Conservation (phyloP, 2,888 invertebrate genomes). For the Drosophila kokeensis region DNA sequence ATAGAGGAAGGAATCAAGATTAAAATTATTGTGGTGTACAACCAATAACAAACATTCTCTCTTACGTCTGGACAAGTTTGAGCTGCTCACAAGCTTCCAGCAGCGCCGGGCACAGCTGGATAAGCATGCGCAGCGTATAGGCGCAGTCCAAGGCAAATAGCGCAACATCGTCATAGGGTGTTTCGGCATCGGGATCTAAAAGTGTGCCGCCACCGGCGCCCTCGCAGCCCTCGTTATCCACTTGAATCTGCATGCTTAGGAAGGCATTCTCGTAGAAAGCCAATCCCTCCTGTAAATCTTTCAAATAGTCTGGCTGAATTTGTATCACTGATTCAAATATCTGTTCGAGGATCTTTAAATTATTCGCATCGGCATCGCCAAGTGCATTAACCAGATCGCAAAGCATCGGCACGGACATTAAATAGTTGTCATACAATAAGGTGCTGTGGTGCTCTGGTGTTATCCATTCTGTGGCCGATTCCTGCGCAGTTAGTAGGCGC, state of each 20-base stretch:
- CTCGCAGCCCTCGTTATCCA: conserved; percentile 83
- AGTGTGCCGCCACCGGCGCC: conserved; percentile 76
- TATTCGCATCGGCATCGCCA: conserved; percentile 88
- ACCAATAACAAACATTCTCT: not conserved
- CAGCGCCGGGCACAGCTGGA: conserved; percentile 87
- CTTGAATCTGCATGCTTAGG: conserved; percentile 80
- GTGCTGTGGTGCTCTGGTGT: conserved; percentile 88
- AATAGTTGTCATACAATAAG: conserved; percentile 91
- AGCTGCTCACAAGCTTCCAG: conserved; percentile 87
- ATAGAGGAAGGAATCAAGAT: not conserved
- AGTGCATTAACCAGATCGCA: conserved; percentile 92
- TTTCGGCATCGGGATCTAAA: conserved; percentile 69
- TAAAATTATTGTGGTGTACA: not conserved
- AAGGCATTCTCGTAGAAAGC: conserved; percentile 86
- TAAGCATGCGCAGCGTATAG: conserved; percentile 88
- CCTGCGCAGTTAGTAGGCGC: conserved; percentile 92
- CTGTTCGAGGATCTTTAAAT: conserved; percentile 87
- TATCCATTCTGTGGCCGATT: conserved; percentile 90
- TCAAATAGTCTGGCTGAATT: conserved; percentile 86
- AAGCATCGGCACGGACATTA: conserved; percentile 93
- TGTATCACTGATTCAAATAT: conserved; percentile 89
- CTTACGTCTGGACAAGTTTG: conserved; percentile 87
- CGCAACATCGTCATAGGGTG: conserved; percentile 88
- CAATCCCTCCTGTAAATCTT: conserved; percentile 87
- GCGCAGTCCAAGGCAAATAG: conserved; percentile 90